A percentile compares a stretch with the other conserved stretches of the same genome.
Evolutionary conservation across 2,113 vertebrate species (phyloP).

Genomic region (Lonchura striata): DNA sequence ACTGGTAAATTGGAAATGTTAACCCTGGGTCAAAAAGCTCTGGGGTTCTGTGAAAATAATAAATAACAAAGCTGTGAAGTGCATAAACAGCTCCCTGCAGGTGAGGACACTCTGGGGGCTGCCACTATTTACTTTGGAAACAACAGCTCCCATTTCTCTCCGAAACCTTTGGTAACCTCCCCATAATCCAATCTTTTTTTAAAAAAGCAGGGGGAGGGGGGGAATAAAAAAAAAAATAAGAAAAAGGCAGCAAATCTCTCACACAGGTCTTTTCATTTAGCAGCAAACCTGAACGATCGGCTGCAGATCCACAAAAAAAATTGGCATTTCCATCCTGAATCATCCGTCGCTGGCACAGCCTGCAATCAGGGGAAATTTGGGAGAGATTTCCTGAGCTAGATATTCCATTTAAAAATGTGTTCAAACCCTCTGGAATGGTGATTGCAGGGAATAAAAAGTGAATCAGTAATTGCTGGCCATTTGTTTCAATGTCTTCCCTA

Average conservation of each 20-base stretch:
- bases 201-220: fast-evolving
- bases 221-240: fast-evolving
- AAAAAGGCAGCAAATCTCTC: neutral
- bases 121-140: neutral
- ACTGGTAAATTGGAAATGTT: neutral
- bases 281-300: neutral
- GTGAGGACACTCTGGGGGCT: neutral
- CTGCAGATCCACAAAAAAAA: neutral
- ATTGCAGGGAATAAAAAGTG: neutral
- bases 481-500: neutral
- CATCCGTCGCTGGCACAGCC: neutral
- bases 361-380: neutral
- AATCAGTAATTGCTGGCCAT: neutral
- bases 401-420: neutral
- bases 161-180: neutral
- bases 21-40: neutral
- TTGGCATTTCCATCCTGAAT: neutral
- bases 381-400: neutral
- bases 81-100: neutral
- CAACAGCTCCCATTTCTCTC: neutral
- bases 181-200: neutral
- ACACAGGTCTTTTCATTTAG: fast-evolving
- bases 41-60: neutral
- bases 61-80: neutral
- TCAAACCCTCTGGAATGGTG: neutral